Percentiles rank a stretch among this genome's conserved stretches.
phyloP scores from a whole-genome alignment of 2,888 invertebrate species.

The Parapristionchus giblindavisi region DNA sequence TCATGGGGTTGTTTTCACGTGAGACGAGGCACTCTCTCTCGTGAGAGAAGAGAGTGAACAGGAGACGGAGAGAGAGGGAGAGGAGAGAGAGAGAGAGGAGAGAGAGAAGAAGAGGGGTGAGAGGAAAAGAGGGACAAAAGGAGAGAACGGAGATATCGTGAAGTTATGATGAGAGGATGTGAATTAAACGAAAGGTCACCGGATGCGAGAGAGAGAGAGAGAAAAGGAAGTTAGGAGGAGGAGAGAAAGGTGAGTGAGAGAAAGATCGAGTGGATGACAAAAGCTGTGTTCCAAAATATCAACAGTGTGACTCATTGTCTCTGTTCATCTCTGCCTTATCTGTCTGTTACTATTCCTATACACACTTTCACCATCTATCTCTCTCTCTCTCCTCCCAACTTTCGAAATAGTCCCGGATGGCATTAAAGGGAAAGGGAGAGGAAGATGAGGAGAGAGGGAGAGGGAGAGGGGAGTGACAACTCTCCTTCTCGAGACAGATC shows the following conservation, averaged over 20 bases:
- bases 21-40: slow-evolving; percentile 25
- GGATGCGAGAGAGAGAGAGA: not conserved
- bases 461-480: no score
- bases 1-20: slow-evolving; percentile 37
- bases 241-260: not conserved
- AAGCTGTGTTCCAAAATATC: no score
- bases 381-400: not conserved
- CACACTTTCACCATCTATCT: not conserved
- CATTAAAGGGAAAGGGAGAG: no score
- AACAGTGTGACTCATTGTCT: no score
- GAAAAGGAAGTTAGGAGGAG: not conserved
- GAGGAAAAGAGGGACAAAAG: not conserved
- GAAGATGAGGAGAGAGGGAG: no score
- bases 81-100: not conserved
- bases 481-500: no score
- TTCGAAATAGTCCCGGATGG: not conserved
- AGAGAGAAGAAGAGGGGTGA: not conserved
- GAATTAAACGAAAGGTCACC: not conserved
- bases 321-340: not conserved
- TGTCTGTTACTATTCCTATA: not conserved
- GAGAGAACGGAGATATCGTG: not conserved
- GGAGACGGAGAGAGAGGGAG: slow-evolving; percentile 1
- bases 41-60: slow-evolving; percentile 10
- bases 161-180: not conserved
- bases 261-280: no score